Conservation (phyloP, 2,797 vertebrate genomes). For the Silurus aristotelis region DNA sequence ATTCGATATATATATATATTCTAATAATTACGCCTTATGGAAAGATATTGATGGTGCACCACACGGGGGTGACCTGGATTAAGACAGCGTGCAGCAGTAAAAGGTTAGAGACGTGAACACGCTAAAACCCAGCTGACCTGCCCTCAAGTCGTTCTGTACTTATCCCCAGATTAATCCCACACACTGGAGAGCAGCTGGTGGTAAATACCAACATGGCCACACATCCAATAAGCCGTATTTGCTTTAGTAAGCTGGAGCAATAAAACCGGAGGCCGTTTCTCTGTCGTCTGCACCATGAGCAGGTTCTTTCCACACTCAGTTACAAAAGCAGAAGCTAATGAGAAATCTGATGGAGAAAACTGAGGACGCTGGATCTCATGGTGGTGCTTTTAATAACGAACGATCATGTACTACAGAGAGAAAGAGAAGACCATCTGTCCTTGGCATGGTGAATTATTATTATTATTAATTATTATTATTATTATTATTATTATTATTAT, state of each 20-base stretch:
- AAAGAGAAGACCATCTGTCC: conserved; percentile 23
- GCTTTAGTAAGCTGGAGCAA: conserved; percentile 20
- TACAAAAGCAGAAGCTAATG: conserved; percentile 9
- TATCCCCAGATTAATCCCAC: conserved; percentile 15
- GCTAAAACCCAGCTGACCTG: conserved; percentile 3
- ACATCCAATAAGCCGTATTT: conserved; percentile 19
- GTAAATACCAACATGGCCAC: conserved; percentile 17
- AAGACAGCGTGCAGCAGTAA: neutral
- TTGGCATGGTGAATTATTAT: neutral
- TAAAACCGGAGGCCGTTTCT: conserved; percentile 1
- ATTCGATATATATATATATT: neutral
- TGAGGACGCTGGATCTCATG: neutral
- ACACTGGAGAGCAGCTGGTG: conserved; percentile 7
- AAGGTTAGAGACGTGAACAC: neutral
- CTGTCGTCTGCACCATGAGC: neutral
- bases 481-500: no score
- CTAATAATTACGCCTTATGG: neutral
- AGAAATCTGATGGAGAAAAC: neutral
- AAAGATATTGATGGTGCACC: neutral
- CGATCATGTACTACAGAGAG: neutral
- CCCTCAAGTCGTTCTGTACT: conserved; percentile 8
- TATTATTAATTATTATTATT: no score
- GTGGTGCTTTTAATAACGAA: conserved; percentile 13
- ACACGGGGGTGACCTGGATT: neutral
- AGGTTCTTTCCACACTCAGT: neutral